Base-by-base conservation (phyloP, 2,797 vertebrate genomes). In the Serranus cabrilla region DNA sequence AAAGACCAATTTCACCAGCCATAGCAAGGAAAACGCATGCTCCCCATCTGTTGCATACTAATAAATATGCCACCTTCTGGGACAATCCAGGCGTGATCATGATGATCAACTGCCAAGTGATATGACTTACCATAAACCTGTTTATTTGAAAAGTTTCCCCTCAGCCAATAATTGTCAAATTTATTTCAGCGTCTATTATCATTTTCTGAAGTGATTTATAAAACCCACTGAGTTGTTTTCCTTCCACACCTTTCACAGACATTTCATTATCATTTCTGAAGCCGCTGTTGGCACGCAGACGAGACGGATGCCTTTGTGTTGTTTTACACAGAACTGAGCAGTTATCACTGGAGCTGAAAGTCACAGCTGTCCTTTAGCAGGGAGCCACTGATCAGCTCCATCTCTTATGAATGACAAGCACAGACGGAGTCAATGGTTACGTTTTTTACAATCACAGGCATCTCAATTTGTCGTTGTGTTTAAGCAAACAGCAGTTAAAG, bases 51-150 rank as follows among this genome's bases (percentile, higher is more conserved):
- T 98, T 97, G 96, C 94, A 91, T 92, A 89, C 95, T 96, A 97
- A 97, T 99, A 99, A 99, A 99, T 97, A 97, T 98, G 97, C 97
- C 96, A 97, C 95, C 96, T 96, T 97, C 90, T 84, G 95, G 96
- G 95, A 96, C 94, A 94, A 96, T 96, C 95, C 96, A 95, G 95
- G 91, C 96, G 96, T 96, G 96, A 98, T 98, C 97, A 98, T 96
- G 97, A 98, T 98, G 98, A 99, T 97, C 96, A 96, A 97, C 96
- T 96, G 96, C 97, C 97, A 96, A 96, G 96, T 96, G 97, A 96
- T 97, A 96, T 95, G 96, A 95, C 96, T 96, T 95, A 96, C 96
- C 96, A 97, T 97, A 97, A 98, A 97, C 81, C 85, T 90, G 89
- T 91, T 91, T 90, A 90, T 92, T 92, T 87, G 87, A 86, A 84